These are phyloP conservation scores for Lepidocyrtoides sp. DNA, from an alignment of 2,888 invertebrate genomes.

Conservation along the genomic window DNA sequence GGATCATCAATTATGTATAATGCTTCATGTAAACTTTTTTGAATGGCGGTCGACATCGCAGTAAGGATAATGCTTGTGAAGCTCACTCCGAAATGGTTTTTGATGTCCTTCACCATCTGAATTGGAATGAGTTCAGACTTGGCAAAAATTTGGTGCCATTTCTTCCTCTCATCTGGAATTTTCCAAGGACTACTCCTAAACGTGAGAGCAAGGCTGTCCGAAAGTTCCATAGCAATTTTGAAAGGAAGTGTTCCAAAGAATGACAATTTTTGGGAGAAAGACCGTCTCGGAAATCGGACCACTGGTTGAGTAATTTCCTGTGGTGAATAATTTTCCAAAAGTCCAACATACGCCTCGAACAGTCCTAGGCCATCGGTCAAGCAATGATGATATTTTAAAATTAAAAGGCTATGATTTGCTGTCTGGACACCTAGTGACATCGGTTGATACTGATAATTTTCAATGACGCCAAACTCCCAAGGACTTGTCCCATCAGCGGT, in stretches of 20 bases:
- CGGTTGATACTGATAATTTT: too few relatives aligned
- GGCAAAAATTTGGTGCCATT: background rate
- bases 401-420: background rate
- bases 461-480: constrained; percentile 60
- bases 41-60: too few relatives aligned
- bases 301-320: too few relatives aligned
- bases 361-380: constrained; percentile 34
- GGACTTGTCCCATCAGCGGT: constrained; percentile 21
- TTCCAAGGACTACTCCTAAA: background rate
- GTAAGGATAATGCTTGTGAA: constrained; percentile 39
- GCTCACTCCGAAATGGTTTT: constrained; percentile 19
- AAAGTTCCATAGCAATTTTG: background rate
- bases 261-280: background rate
- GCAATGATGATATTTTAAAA: constrained; percentile 25
- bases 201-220: background rate
- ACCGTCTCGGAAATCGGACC: background rate
- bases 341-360: too few relatives aligned
- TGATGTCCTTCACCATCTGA: constrained; percentile 7
- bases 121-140: constrained; percentile 11
- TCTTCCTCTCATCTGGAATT: constrained; percentile 1
- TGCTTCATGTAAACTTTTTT: too few relatives aligned
- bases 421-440: background rate
- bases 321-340: background rate
- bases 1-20: too few relatives aligned
- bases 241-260: background rate